A percentile compares a stretch with the other conserved stretches of the same genome.
These are phyloP conservation scores for Mastigias papua DNA, from an alignment of 30 jellyfish, hydroid and myxozoan species.

Conservation along the genomic window DNA sequence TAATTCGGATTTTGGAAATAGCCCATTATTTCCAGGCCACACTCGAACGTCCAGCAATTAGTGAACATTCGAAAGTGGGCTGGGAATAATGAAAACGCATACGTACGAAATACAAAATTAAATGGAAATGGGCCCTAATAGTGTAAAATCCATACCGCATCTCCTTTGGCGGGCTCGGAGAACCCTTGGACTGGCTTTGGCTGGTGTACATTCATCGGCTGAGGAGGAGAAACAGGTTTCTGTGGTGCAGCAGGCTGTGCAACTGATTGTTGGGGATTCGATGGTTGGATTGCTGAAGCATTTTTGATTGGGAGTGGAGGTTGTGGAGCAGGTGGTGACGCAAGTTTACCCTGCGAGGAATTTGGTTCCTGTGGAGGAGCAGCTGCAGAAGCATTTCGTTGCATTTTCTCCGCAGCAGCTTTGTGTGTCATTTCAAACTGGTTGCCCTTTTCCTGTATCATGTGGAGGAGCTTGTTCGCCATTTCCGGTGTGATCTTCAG, in stretches of 20 bases:
- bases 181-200: neutral
- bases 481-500: slow-evolving; percentile 85
- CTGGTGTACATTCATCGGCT: too few relatives aligned
- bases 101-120: too few relatives aligned
- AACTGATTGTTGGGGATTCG: slow-evolving; percentile 20
- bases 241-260: slow-evolving; percentile 18
- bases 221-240: too few relatives aligned
- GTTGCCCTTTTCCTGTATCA: slow-evolving; percentile 86
- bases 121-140: too few relatives aligned
- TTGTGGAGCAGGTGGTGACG: slow-evolving; percentile 66
- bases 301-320: slow-evolving; percentile 12
- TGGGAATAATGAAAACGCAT: too few relatives aligned
- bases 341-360: slow-evolving; percentile 26
- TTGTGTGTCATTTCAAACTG: slow-evolving; percentile 79
- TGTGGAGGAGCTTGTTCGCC: slow-evolving; percentile 84
- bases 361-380: slow-evolving; percentile 10
- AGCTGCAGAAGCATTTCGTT: slow-evolving; percentile 25
- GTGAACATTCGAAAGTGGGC: too few relatives aligned
- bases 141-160: neutral
- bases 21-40: too few relatives aligned
- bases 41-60: too few relatives aligned
- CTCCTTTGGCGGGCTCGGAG: neutral
- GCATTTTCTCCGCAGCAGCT: slow-evolving; percentile 85
- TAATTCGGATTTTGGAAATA: too few relatives aligned
- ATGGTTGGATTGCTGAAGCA: slow-evolving; percentile 12